These are phyloP conservation scores for Alligator sinensis DNA, from an alignment of 2,113 vertebrate genomes.

Conservation along the genomic window DNA sequence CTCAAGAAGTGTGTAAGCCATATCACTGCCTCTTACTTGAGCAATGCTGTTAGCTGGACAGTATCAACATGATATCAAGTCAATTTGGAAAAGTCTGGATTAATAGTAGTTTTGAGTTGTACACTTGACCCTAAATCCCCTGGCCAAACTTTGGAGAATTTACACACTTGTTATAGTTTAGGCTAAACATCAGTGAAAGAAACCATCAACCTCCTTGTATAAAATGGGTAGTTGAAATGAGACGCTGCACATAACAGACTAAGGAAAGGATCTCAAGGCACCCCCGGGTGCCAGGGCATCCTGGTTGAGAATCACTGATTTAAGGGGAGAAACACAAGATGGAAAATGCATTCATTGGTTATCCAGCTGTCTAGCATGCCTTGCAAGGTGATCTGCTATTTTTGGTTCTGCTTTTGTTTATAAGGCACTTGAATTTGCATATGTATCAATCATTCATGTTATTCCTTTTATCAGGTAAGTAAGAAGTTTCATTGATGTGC, in stretches of 20 bases:
- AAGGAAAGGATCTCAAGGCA: background rate
- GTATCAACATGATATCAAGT: background rate
- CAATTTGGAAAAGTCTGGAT: background rate
- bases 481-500: background rate
- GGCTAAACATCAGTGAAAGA: background rate
- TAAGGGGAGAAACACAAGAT: background rate
- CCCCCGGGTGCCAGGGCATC: background rate
- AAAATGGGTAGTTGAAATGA: too few species aligned
- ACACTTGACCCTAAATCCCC: background rate
- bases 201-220: too few species aligned
- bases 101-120: background rate
- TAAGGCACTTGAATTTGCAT: background rate
- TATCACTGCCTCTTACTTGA: background rate
- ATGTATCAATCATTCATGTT: background rate
- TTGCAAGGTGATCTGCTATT: background rate
- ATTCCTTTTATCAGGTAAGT: background rate
- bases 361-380: background rate
- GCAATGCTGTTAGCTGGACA: background rate
- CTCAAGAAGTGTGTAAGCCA: background rate
- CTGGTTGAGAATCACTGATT: background rate
- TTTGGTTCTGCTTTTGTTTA: background rate
- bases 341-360: background rate
- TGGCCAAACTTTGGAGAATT: constrained; percentile 11
- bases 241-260: background rate
- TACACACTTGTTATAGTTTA: background rate